These are phyloP conservation scores for Chlorops oryzae DNA, from an alignment of 1,140 invertebrate species.

Conservation along the genomic window DNA sequence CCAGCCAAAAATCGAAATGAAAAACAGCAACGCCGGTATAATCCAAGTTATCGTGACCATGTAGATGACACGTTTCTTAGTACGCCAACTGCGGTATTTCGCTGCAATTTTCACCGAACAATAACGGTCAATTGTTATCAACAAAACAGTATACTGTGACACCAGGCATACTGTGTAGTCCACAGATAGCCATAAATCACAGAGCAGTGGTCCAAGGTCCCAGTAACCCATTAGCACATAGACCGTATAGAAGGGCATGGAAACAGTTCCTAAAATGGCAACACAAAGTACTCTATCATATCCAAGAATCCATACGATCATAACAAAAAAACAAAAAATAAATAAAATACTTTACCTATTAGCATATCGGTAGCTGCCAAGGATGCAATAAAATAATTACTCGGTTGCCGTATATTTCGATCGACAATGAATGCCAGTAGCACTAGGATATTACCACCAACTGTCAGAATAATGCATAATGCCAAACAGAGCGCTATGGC, in stretches of 20 bases:
- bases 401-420: slow-evolving; percentile 93
- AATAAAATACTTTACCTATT: slow-evolving; percentile 75
- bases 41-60: slow-evolving; percentile 98
- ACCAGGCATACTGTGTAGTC: slow-evolving; percentile 99
- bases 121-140: slow-evolving; percentile 98
- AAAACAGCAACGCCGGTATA: slow-evolving; percentile 92
- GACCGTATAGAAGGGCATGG: slow-evolving; percentile 93
- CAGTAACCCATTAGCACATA: slow-evolving; percentile 95
- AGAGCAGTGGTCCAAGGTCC: slow-evolving; percentile 92
- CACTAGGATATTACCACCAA: slow-evolving; percentile 94
- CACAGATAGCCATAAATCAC: slow-evolving; percentile 97
- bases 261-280: slow-evolving; percentile 79
- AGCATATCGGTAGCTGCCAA: slow-evolving; percentile 96
- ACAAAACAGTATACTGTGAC: slow-evolving; percentile 97
- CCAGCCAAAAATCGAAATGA: slow-evolving; percentile 98
- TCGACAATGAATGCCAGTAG: slow-evolving; percentile 95
- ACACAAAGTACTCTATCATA: too few species aligned
- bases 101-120: slow-evolving; percentile 99
- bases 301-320: too few species aligned
- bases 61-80: slow-evolving; percentile 84
- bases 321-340: slow-evolving; percentile 18
- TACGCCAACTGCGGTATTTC: slow-evolving; percentile 94
- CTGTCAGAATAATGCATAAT: slow-evolving; percentile 84
- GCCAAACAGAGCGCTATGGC: slow-evolving; percentile 85
- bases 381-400: slow-evolving; percentile 99